phyloP scores from a whole-genome alignment of 2,888 invertebrate species.

The Rhamphomyia laevipes region DNA sequence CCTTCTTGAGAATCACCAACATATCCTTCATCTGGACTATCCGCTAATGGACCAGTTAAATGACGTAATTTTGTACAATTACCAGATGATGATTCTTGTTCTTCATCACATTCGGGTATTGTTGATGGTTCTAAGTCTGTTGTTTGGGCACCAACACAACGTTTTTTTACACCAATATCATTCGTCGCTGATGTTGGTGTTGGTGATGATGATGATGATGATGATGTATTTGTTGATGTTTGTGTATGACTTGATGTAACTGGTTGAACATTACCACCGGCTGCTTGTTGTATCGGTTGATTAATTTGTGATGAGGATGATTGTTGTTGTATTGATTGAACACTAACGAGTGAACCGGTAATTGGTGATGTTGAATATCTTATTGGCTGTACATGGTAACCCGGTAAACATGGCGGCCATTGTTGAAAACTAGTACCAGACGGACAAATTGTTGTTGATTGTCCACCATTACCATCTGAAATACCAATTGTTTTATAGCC shows the following conservation, averaged over 20 bases:
- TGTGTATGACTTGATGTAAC: constrained; percentile 31
- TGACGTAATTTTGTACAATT: constrained; percentile 40
- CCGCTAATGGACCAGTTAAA: constrained; percentile 44
- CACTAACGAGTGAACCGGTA: constrained; percentile 11
- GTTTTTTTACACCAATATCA: constrained; percentile 27
- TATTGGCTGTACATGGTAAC: constrained; percentile 35
- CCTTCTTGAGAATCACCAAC: constrained; percentile 61
- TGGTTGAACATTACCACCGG: constrained; percentile 25
- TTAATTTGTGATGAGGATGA: background rate
- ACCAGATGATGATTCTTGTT: constrained; percentile 28
- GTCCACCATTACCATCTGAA: constrained; percentile 9
- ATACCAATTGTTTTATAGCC: constrained; percentile 45
- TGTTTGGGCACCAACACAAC: constrained; percentile 51
- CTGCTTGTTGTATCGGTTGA: constrained; percentile 14
- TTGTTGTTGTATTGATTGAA: constrained; percentile 17
- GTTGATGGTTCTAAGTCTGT: constrained; percentile 39
- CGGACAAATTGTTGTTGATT: constrained; percentile 14
- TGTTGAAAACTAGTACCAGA: constrained; percentile 38
- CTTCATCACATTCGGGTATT: constrained; percentile 37
- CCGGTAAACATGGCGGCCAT: constrained; percentile 45
- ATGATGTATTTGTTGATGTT: constrained; percentile 11
- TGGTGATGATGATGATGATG: constrained; percentile 12
- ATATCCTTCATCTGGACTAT: constrained; percentile 80
- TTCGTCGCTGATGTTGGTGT: constrained; percentile 8
- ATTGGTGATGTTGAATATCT: constrained; percentile 24